These are phyloP conservation scores for Sciurus niger DNA, from an alignment of 2,113 vertebrate genomes.

Conservation along the genomic window DNA sequence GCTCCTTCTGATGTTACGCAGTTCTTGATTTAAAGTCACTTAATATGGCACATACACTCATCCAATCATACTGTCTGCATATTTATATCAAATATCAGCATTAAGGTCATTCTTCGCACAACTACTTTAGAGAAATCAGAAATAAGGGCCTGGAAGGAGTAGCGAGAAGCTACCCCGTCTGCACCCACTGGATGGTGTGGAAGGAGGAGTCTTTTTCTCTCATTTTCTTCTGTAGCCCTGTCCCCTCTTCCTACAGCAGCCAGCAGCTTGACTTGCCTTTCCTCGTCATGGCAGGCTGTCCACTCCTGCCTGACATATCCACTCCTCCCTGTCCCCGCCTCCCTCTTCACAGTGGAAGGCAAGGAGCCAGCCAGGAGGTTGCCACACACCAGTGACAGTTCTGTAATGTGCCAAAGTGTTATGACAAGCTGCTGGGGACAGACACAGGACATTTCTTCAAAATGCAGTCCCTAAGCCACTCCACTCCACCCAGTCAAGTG, in stretches of 20 bases:
- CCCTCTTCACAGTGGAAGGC: not conserved
- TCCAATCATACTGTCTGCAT: not conserved
- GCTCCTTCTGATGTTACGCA: not conserved
- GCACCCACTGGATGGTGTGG: not conserved
- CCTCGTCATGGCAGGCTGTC: not conserved
- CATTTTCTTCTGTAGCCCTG: fast-evolving
- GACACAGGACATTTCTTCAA: not conserved
- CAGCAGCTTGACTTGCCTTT: not conserved
- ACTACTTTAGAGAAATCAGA: slow-evolving; percentile 22
- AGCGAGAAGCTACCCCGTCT: fast-evolving
- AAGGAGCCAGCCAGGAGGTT: not conserved
- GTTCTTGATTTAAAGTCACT: not conserved
- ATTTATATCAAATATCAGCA: not conserved
- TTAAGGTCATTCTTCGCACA: not conserved
- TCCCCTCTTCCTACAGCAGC: not conserved
- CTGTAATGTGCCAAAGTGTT: not conserved
- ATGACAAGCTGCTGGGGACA: not conserved
- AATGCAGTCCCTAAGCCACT: not conserved
- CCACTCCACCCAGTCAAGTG: too few relatives aligned
- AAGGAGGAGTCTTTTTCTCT: not conserved
- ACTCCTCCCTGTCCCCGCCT: not conserved
- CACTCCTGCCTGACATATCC: not conserved
- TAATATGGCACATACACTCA: not conserved
- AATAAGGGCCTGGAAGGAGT: not conserved
- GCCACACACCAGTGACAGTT: not conserved